Base-by-base conservation (phyloP, 1,140 invertebrate species). In the Telenomus remus region DNA sequence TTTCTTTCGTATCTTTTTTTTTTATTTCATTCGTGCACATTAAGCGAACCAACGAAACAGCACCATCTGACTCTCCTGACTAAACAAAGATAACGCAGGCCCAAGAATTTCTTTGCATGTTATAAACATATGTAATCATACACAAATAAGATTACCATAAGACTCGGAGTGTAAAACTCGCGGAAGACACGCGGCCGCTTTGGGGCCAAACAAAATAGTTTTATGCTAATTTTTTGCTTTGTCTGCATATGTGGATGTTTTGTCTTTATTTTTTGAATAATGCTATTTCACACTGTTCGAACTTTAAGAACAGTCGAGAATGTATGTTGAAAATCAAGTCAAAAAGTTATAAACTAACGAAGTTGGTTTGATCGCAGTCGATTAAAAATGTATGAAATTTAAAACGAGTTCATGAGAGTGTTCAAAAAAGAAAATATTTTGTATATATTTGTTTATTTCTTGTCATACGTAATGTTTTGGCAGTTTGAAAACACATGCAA, bases 51-150 rank as follows among this genome's bases (percentile, higher is more conserved):
- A 71, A 71, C 76, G 81, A 80, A 83, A 80, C 69, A 79, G 61
- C 78, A 65, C 74, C 72, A 74, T 65, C 75, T 80, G 81, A 74
- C 79, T 79, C 81, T 86, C 85, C 86, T 87, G 87, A 87, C 87
- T 88, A 88, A 88, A 88, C 87, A 88, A 79, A 84, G 87, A 87
- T 87, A 88, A 88, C 86, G 80, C 81, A 53, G 54, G 66, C 79
- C 57, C 76, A 48, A 76, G 82, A 83, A 86, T 86, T 87, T 87
- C 86, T 88, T 88, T 88, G 85, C 86, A 87, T 87, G 85, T 85
- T 86, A 87, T 86, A 87, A 88, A 87, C 86, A 88, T 88, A 85
- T 85, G 82, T 88, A 88, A 88, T 88, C 85, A 82, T 87, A 87
- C 82, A 85, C 85, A 87, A 88, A 88, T 87, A 87, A 86, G 84